phyloP scores from a whole-genome alignment of 2,113 vertebrate genomes.

The Scatophagus argus region DNA sequence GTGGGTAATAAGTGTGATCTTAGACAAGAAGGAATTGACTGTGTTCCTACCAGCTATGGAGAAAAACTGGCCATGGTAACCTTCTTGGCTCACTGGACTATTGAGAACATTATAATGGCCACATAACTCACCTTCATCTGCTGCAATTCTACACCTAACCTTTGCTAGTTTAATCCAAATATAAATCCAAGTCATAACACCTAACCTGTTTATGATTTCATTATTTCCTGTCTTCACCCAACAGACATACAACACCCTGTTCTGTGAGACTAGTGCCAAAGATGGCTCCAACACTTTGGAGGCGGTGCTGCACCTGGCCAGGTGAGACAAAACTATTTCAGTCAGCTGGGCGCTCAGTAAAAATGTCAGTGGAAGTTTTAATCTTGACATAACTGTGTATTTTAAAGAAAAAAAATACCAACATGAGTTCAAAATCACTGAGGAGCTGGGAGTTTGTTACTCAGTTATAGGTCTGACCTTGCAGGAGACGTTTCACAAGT shows the following conservation, averaged over 20 bases:
- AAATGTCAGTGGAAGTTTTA: neutral
- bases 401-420: neutral
- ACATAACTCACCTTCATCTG: neutral
- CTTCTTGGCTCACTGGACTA: neutral
- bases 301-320: slow-evolving; percentile 93
- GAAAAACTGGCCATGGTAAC: slow-evolving; percentile 96
- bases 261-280: slow-evolving; percentile 96
- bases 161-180: neutral
- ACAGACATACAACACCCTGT: slow-evolving; percentile 90
- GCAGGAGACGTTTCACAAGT: neutral
- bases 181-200: neutral
- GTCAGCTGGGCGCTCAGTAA: too few species aligned
- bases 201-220: neutral
- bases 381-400: neutral
- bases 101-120: neutral
- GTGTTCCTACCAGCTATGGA: slow-evolving; percentile 89
- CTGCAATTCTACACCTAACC: neutral
- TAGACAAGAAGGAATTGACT: slow-evolving; percentile 81
- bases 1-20: slow-evolving; percentile 97
- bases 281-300: slow-evolving; percentile 92
- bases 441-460: neutral
- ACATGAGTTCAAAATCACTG: neutral
- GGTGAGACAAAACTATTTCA: slow-evolving; percentile 79
- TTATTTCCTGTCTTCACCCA: slow-evolving; percentile 23
- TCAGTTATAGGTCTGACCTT: neutral